Evolutionary conservation across 2,797 vertebrate genomes (phyloP).

Genomic region (Harpagifer antarcticus): DNA sequence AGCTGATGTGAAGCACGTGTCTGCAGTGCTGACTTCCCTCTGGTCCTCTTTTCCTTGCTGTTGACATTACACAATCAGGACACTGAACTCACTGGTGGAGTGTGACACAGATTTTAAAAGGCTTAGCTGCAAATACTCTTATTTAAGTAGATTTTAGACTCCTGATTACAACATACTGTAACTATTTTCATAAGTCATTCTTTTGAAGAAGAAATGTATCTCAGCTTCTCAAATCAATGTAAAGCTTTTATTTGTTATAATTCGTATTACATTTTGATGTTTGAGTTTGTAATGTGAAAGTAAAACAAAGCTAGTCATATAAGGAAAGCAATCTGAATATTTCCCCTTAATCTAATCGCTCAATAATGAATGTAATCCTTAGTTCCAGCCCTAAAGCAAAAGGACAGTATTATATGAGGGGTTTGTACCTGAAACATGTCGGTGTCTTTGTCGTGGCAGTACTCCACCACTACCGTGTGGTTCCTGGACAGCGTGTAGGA

Average conservation of each 20-base stretch:
- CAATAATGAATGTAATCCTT: background rate
- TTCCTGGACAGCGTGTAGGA: conserved; percentile 97
- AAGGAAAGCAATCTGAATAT: background rate
- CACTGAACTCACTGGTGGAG: background rate
- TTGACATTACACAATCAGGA: conserved; percentile 24
- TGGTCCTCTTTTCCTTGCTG: conserved; percentile 30
- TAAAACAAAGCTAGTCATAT: background rate
- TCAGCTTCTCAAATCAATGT: background rate
- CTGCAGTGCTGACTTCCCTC: conserved; percentile 26
- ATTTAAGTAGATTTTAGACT: background rate
- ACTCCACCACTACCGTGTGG: conserved; percentile 98
- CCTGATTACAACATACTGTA: too few relatives aligned
- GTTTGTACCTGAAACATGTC: conserved; percentile 98
- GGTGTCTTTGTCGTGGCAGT: conserved; percentile 96
- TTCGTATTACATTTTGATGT: background rate
- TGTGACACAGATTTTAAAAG: background rate
- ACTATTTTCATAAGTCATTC: background rate
- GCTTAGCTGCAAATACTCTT: background rate
- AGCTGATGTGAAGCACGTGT: conserved; percentile 38
- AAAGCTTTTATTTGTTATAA: background rate
- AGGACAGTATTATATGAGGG: background rate
- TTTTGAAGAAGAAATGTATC: background rate
- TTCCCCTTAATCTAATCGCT: background rate
- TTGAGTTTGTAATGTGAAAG: background rate
- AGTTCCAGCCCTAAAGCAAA: background rate